These are phyloP conservation scores for Poecilus cupreus DNA, from an alignment of 2,888 invertebrate genomes.

Conservation along the genomic window DNA sequence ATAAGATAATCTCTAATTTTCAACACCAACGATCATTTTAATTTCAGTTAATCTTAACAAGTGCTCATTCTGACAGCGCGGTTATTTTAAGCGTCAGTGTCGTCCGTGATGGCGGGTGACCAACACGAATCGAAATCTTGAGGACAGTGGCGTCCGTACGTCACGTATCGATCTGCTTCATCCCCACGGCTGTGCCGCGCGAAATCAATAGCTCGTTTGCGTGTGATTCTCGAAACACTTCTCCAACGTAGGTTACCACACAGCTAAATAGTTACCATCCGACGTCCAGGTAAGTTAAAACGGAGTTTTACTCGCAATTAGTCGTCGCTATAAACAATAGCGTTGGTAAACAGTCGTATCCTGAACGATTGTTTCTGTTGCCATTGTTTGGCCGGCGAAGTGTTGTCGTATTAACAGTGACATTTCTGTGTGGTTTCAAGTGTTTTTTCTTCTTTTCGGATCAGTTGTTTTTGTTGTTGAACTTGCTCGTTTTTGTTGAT, in stretches of 20 bases:
- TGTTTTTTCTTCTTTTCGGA: slow-evolving; percentile 35
- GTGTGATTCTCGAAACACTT: slow-evolving; percentile 23
- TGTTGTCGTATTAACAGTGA: slow-evolving; percentile 31
- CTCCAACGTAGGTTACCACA: slow-evolving; percentile 40
- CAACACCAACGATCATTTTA: slow-evolving; percentile 28
- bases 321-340: slow-evolving; percentile 40
- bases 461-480: slow-evolving; percentile 37
- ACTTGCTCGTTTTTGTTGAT: slow-evolving; percentile 15
- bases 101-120: slow-evolving; percentile 35
- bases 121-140: slow-evolving; percentile 11
- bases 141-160: slow-evolving; percentile 45
- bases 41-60: slow-evolving; percentile 47
- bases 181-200: slow-evolving; percentile 33
- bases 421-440: slow-evolving; percentile 41
- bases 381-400: slow-evolving; percentile 22
- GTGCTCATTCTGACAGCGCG: slow-evolving; percentile 32
- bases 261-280: slow-evolving; percentile 47
- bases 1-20: slow-evolving; percentile 16
- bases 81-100: slow-evolving; percentile 52
- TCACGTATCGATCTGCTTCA: slow-evolving; percentile 41
- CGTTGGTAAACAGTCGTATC: slow-evolving; percentile 36
- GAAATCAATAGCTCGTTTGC: slow-evolving; percentile 53
- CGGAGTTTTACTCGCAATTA: slow-evolving; percentile 18
- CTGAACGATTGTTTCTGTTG: slow-evolving; percentile 25
- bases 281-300: slow-evolving; percentile 53